A percentile compares a stretch with the other conserved stretches of the same genome.
Conservation (phyloP, 2,888 invertebrate genomes). For the Drosophila rellima region DNA sequence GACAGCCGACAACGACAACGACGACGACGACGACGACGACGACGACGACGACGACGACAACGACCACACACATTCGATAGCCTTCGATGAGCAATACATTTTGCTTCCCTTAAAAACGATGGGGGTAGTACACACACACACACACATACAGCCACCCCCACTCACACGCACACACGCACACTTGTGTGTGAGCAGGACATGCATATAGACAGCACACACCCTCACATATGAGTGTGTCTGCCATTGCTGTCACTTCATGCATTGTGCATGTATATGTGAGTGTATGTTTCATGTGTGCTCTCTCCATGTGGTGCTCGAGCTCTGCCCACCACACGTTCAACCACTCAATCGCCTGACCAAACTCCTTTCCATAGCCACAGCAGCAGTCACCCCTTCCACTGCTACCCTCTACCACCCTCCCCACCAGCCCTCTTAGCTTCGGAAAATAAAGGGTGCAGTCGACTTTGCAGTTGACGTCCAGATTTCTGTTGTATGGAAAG, state of each 20-base stretch:
- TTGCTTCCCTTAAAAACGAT: conserved; percentile 71
- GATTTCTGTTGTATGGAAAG: neutral
- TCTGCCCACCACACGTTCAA: conserved; percentile 72
- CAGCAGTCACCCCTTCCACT: neutral
- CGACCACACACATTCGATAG: conserved; percentile 78
- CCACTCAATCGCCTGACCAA: conserved; percentile 78
- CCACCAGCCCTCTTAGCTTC: conserved; percentile 10
- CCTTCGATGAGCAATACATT: conserved; percentile 83
- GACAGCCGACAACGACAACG: conserved; percentile 13
- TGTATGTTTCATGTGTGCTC: neutral
- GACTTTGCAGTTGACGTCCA: conserved; percentile 50
- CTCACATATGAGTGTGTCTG: conserved; percentile 46
- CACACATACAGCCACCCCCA: conserved; percentile 29
- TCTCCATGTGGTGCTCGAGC: conserved; percentile 26
- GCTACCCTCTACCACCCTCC: neutral
- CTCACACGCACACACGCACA: conserved; percentile 11
- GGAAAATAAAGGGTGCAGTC: conserved; percentile 68
- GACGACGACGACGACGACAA: conserved; percentile 27
- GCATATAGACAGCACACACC: conserved; percentile 57
- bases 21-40: conserved; percentile 39
- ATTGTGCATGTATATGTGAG: neutral
- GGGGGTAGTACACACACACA: conserved; percentile 40
- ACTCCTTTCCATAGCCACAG: conserved; percentile 6
- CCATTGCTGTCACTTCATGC: conserved; percentile 66
- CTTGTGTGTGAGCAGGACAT: conserved; percentile 53